These are phyloP conservation scores for Hydropsyche tenuis DNA, from an alignment of 1,140 invertebrate species.

Conservation along the genomic window DNA sequence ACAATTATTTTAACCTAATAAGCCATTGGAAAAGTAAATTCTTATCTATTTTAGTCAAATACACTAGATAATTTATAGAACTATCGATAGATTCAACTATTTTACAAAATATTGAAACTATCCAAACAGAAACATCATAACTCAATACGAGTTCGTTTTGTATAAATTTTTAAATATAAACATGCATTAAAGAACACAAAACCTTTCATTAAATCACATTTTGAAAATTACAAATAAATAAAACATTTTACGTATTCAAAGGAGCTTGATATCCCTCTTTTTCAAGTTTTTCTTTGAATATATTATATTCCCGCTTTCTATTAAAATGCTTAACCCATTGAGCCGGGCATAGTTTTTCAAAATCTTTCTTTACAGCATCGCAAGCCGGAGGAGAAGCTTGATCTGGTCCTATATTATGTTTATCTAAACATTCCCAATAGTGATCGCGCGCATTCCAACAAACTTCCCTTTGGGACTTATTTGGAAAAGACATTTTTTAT, in stretches of 20 bases:
- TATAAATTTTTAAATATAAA: no score
- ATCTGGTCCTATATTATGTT: conserved; percentile 59
- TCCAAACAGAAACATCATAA: no score
- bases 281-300: conserved; percentile 89
- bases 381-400: conserved; percentile 67
- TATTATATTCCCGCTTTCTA: conserved; percentile 83
- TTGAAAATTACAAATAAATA: background rate
- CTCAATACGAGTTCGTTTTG: no score
- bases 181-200: no score
- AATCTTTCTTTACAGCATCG: conserved; percentile 74
- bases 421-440: conserved; percentile 90
- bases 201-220: background rate
- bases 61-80: no score
- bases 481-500: conserved; percentile 81
- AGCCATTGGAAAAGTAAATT: no score
- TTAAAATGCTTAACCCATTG: conserved; percentile 96
- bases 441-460: conserved; percentile 87
- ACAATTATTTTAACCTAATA: no score
- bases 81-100: no score
- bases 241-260: conserved; percentile 53
- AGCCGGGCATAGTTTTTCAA: conserved; percentile 82
- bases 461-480: conserved; percentile 76
- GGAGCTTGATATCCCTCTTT: conserved; percentile 81
- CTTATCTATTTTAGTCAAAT: no score
- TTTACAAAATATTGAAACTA: no score